A percentile compares a stretch with the other conserved stretches of the same genome.
These are phyloP conservation scores for Lucilia cuprina DNA, from an alignment of 1,140 invertebrate genomes.

Conservation along the genomic window DNA sequence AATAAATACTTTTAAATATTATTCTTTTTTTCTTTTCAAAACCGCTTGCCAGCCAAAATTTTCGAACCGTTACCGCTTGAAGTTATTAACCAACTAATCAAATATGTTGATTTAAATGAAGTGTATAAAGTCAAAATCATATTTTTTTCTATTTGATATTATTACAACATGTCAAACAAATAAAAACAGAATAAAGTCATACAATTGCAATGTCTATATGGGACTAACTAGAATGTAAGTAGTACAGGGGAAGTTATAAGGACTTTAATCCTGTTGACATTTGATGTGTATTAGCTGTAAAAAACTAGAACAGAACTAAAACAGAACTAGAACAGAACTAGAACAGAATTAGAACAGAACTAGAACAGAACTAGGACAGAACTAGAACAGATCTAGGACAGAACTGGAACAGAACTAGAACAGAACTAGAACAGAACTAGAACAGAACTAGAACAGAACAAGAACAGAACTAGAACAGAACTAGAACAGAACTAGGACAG, in stretches of 20 bases:
- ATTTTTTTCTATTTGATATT: neutral
- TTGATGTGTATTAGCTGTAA: neutral
- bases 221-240: neutral
- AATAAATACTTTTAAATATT: no score
- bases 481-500: no score
- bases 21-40: no score
- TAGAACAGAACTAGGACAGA: no score
- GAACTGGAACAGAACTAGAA: no score
- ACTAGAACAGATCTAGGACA: no score
- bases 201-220: neutral
- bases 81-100: conserved; percentile 32
- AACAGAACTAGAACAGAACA: no score
- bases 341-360: no score
- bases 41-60: neutral
- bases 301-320: no score
- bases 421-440: no score
- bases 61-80: conserved; percentile 8
- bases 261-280: neutral
- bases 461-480: no score
- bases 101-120: conserved; percentile 23
- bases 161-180: conserved; percentile 8
- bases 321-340: no score
- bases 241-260: neutral
- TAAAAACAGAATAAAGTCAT: neutral
- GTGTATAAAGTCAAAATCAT: neutral